These are phyloP conservation scores for Gastrophryne carolinensis DNA, from an alignment of 2,797 vertebrate species.

Conservation along the genomic window DNA sequence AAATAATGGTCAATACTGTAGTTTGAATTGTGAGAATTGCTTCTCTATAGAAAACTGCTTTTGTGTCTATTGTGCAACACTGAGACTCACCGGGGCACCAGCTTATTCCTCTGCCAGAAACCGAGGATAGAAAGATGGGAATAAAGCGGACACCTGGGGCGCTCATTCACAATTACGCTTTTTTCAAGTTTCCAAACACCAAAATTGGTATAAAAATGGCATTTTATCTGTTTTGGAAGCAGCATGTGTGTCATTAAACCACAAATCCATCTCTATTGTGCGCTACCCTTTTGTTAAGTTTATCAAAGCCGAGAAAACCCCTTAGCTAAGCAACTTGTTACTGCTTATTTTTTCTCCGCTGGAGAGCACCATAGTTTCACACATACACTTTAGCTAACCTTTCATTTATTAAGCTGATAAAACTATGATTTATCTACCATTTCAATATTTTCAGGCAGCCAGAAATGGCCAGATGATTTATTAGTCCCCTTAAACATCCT, in stretches of 20 bases:
- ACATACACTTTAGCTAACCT: background rate
- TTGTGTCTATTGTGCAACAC: slow-evolving; percentile 3
- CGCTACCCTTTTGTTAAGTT: slow-evolving; percentile 16
- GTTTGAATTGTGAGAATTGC: background rate
- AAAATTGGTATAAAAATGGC: background rate
- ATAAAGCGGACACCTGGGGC: slow-evolving; percentile 19
- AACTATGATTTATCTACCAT: no score
- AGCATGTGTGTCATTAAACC: slow-evolving; percentile 34
- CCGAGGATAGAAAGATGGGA: background rate
- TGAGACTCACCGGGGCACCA: background rate
- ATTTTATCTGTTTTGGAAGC: background rate
- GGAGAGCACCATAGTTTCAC: background rate
- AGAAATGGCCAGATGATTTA: no score
- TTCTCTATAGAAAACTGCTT: slow-evolving; percentile 9
- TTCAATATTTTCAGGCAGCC: no score
- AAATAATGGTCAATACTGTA: slow-evolving; percentile 6
- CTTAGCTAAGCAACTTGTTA: background rate
- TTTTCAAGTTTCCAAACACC: background rate
- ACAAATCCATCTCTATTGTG: background rate
- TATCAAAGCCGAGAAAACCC: slow-evolving; percentile 6
- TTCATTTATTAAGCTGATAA: no score
- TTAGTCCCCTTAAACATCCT: no score
- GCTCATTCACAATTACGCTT: background rate
- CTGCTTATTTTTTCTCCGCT: slow-evolving; percentile 12
- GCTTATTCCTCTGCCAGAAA: slow-evolving; percentile 8